Conservation (phyloP, 2,113 vertebrate species). For the Pristiophorus japonicus region DNA sequence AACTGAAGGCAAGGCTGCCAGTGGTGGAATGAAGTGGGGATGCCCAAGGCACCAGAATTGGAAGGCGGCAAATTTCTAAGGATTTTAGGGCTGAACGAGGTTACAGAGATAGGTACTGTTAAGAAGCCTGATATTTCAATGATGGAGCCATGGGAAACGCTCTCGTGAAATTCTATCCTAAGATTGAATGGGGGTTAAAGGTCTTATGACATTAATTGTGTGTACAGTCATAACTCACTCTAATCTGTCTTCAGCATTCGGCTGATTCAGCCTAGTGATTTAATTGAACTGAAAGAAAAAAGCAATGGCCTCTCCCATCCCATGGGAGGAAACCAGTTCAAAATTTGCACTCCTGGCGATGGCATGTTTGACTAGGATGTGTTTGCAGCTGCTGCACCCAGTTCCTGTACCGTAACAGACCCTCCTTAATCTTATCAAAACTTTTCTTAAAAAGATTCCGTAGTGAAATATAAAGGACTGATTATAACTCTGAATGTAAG, state of each 20-base stretch:
- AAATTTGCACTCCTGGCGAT: not conserved
- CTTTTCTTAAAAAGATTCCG: not conserved
- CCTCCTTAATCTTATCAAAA: not conserved
- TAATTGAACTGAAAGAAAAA: not conserved
- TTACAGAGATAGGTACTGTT: not conserved
- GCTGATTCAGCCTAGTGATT: constrained; percentile 39
- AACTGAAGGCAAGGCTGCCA: not conserved
- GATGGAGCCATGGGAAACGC: no score
- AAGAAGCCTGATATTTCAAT: not conserved
- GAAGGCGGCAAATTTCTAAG: not conserved
- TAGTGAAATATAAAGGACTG: not conserved
- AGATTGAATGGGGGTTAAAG: constrained; percentile 38
- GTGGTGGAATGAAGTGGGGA: not conserved
- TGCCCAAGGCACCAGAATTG: not conserved
- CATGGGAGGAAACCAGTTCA: not conserved
- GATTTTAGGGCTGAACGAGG: not conserved
- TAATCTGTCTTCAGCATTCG: not conserved
- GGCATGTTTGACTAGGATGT: not conserved
- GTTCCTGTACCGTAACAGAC: not conserved
- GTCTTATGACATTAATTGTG: constrained; percentile 36
- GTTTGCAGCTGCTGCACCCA: constrained; percentile 17
- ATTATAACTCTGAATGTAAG: not conserved
- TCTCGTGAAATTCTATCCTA: constrained; percentile 40
- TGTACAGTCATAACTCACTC: constrained; percentile 42
- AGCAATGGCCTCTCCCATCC: not conserved